Conservation (phyloP, 2,113 vertebrate species). For the Albula goreensis region DNA sequence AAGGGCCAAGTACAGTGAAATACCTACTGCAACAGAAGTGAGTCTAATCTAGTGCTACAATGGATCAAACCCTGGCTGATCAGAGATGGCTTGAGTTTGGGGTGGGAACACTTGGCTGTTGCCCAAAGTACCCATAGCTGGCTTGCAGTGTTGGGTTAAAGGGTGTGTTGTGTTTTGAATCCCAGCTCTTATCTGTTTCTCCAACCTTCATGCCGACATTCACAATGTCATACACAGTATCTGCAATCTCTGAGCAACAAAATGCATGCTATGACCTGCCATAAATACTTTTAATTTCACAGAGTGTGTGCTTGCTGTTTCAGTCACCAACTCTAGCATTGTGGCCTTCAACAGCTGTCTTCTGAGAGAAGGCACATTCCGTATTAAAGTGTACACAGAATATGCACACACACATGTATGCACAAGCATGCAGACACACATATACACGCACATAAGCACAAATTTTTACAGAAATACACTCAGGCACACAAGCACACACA, state of each 20-base stretch:
- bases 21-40: background rate
- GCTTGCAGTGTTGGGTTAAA: background rate
- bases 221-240: background rate
- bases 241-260: background rate
- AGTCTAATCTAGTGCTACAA: background rate
- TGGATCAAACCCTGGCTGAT: background rate
- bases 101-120: background rate
- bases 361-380: constrained; percentile 5
- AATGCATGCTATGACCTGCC: background rate
- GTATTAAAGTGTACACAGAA: background rate
- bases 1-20: background rate
- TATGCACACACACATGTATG: background rate
- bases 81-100: background rate
- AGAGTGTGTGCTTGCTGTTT: background rate
- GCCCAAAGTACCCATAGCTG: background rate
- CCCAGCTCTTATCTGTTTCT: background rate
- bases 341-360: background rate
- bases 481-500: background rate
- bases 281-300: background rate
- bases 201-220: background rate
- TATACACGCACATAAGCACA: background rate
- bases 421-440: background rate
- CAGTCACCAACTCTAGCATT: background rate
- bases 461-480: too few relatives aligned
- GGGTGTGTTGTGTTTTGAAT: background rate